Evolutionary conservation across 2,888 invertebrate genomes (phyloP).

Genomic region (Fragum fragum): DNA sequence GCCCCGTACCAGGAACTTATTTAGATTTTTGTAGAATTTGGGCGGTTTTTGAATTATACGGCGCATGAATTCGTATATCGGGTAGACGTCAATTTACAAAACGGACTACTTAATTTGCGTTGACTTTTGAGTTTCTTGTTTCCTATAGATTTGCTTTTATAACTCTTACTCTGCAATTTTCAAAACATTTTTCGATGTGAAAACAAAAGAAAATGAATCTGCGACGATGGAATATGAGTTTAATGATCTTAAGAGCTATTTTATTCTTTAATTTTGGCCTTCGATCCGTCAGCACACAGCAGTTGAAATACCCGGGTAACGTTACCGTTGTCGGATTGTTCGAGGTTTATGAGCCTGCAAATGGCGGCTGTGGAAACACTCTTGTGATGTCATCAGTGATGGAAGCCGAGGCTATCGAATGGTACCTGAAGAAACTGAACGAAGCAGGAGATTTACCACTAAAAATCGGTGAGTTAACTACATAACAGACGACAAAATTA

Average conservation of each 20-base stretch:
- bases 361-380: constrained; percentile 20
- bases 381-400: constrained; percentile 34
- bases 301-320: constrained; percentile 13
- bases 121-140: no score
- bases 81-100: no score
- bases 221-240: neutral
- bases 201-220: no score
- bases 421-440: constrained; percentile 41
- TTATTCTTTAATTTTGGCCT: neutral
- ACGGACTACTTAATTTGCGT: no score
- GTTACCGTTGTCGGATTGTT: constrained; percentile 42
- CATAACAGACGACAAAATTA: no score
- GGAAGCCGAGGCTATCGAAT: constrained; percentile 43
- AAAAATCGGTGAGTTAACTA: constrained; percentile 38
- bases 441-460: constrained; percentile 11
- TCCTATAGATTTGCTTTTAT: no score
- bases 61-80: no score
- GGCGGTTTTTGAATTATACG: no score
- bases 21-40: no score
- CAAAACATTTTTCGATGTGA: no score
- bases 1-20: no score
- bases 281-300: neutral
- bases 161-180: no score
- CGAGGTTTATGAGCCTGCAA: constrained; percentile 31
- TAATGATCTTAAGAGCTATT: neutral